These are phyloP conservation scores for Chionis minor DNA, from an alignment of 2,113 vertebrate species.

Conservation along the genomic window DNA sequence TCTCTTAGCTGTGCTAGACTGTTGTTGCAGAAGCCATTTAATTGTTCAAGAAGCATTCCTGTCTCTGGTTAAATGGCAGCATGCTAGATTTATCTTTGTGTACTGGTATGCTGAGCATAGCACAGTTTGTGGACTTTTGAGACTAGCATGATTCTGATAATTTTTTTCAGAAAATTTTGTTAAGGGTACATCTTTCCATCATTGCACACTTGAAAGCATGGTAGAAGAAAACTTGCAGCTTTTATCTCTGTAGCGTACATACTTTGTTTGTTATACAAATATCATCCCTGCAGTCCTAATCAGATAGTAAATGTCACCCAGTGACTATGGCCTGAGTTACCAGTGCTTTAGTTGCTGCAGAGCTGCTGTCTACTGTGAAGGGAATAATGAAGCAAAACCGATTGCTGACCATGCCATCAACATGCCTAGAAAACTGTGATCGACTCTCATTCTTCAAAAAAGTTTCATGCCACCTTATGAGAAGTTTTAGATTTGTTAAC, in stretches of 20 bases:
- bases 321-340: neutral
- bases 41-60: neutral
- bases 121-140: neutral
- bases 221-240: neutral
- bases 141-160: neutral
- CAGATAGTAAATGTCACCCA: neutral
- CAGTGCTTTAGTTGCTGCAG: neutral
- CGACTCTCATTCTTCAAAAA: neutral
- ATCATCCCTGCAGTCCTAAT: neutral
- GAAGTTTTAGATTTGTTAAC: neutral
- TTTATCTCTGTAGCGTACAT: neutral
- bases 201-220: neutral
- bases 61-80: neutral
- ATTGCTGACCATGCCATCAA: neutral
- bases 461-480: neutral
- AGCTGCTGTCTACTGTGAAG: neutral
- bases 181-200: neutral
- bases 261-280: neutral
- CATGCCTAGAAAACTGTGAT: neutral
- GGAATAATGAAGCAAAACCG: neutral
- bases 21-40: neutral
- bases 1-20: neutral
- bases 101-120: neutral
- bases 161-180: neutral
- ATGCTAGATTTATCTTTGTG: neutral